Conservation (phyloP, 2,888 invertebrate genomes). For the Hyppa rectilinea region DNA sequence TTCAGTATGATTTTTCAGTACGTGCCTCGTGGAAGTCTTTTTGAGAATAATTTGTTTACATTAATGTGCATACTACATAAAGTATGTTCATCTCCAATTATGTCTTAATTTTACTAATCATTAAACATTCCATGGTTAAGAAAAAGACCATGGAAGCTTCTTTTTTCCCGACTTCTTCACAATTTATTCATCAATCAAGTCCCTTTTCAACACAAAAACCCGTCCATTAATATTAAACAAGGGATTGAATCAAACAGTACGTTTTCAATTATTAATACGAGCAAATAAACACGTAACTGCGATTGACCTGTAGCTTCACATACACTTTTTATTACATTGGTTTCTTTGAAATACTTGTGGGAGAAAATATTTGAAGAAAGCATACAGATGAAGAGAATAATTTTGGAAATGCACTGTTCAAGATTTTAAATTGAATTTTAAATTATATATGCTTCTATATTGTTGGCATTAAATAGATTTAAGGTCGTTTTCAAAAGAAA, state of each 20-base stretch:
- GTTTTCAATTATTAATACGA: slow-evolving; percentile 35
- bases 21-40: not conserved
- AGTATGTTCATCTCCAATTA: not conserved
- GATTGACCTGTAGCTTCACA: slow-evolving; percentile 60
- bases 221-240: not conserved
- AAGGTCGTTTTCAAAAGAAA: not conserved
- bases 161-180: not conserved
- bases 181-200: slow-evolving; percentile 13
- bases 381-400: not conserved
- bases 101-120: not conserved
- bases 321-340: slow-evolving; percentile 33
- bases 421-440: not conserved
- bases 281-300: slow-evolving; percentile 40
- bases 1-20: not conserved
- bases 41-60: too few species aligned
- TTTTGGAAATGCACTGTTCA: not conserved
- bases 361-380: slow-evolving; percentile 14
- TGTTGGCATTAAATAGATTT: not conserved
- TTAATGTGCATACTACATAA: not conserved
- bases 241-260: slow-evolving; percentile 16
- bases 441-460: not conserved
- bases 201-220: slow-evolving; percentile 5
- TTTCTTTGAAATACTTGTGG: slow-evolving; percentile 12
- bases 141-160: not conserved
- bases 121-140: not conserved